A percentile compares a stretch with the other conserved stretches of the same genome.
Evolutionary conservation across 2,113 vertebrate species (phyloP).

Genomic region (Phocoena sinus): DNA sequence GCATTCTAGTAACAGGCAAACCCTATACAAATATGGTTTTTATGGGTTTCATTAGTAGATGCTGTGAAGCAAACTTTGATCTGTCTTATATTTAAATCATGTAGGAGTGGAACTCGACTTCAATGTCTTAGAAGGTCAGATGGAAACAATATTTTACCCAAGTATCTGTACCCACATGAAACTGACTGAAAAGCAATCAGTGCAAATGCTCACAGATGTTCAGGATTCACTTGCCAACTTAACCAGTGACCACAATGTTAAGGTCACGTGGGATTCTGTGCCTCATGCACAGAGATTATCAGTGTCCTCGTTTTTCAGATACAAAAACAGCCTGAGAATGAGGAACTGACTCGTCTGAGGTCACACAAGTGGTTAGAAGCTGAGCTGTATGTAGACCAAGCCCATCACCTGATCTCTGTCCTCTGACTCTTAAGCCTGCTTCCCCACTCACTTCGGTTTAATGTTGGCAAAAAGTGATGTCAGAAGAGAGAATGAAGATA

Average conservation of each 20-base stretch:
- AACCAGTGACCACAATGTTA: not conserved
- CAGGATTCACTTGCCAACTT: not conserved
- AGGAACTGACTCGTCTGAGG: not conserved
- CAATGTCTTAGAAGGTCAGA: not conserved
- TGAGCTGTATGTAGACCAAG: not conserved
- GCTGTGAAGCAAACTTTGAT: not conserved
- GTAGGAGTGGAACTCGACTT: not conserved
- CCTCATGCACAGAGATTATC: not conserved
- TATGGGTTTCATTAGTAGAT: not conserved
- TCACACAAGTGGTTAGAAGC: not conserved
- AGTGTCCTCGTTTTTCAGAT: not conserved
- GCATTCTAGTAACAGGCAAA: not conserved
- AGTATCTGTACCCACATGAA: not conserved
- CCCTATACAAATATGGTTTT: not conserved
- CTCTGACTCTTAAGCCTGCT: not conserved
- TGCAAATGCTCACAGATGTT: not conserved
- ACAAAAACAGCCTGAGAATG: not conserved
- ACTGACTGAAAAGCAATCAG: not conserved
- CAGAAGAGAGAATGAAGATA: conserved; percentile 22
- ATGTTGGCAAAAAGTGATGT: not conserved
- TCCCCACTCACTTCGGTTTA: not conserved
- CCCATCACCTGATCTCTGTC: not conserved
- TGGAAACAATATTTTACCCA: not conserved
- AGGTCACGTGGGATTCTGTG: not conserved
- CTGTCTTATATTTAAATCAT: not conserved